Conservation (phyloP, 2,797 vertebrate genomes). For the Cirrhinus molitorella region DNA sequence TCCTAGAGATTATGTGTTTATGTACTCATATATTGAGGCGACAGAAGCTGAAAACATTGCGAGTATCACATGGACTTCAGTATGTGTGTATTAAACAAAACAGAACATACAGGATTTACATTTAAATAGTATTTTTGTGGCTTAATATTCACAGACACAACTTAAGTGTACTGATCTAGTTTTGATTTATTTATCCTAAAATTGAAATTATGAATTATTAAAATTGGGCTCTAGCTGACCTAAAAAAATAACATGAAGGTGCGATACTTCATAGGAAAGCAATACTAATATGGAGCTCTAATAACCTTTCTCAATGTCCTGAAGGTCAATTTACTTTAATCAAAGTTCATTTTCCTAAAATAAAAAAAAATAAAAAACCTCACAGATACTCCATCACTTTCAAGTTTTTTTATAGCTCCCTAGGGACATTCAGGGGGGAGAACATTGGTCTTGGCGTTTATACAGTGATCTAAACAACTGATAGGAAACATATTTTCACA, state of each 20-base stretch:
- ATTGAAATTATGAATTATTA: no score
- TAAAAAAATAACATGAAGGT: neutral
- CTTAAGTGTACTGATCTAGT: no score
- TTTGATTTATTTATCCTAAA: no score
- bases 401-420: neutral
- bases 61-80: no score
- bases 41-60: no score
- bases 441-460: neutral
- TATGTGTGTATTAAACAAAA: no score
- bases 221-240: neutral
- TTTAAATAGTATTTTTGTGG: no score
- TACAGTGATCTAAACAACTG: conserved; percentile 31
- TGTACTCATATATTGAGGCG: no score
- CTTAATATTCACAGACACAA: no score
- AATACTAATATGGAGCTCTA: neutral
- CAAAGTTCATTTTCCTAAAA: conserved; percentile 14
- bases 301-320: neutral
- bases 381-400: neutral
- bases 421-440: neutral
- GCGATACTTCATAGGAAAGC: neutral
- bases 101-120: no score
- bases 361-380: neutral
- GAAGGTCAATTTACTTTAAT: neutral
- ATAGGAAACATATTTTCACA: conserved; percentile 39
- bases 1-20: no score